A percentile compares a stretch with the other conserved stretches of the same genome.
Evolutionary conservation across 2,113 vertebrate species (phyloP).

Genomic region (Coptodon bakossiorum): DNA sequence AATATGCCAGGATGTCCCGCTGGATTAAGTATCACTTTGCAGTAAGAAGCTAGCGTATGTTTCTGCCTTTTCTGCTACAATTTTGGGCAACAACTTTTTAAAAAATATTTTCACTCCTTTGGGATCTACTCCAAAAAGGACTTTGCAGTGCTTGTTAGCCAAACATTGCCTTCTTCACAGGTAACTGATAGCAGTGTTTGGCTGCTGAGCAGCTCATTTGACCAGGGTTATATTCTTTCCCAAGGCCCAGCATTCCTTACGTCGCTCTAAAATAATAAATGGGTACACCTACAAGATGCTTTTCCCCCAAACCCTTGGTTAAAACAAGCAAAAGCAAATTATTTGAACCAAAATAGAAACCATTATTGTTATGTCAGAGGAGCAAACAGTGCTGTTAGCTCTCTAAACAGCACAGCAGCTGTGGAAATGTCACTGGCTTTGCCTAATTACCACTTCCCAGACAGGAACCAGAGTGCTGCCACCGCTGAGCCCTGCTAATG

Average conservation of each 20-base stretch:
- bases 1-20: background rate
- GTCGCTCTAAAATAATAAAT: background rate
- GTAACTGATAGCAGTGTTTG: background rate
- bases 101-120: background rate
- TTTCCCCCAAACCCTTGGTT: background rate
- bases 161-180: background rate
- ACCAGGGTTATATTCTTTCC: background rate
- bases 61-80: background rate
- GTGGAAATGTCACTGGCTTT: conserved; percentile 7
- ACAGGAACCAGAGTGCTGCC: background rate
- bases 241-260: background rate
- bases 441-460: conserved; percentile 13
- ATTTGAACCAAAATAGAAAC: background rate
- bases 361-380: background rate
- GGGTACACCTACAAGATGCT: background rate
- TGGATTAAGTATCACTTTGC: background rate
- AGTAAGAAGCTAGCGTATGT: background rate
- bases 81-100: background rate
- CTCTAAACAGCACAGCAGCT: background rate
- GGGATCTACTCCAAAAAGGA: background rate
- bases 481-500: background rate
- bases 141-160: background rate
- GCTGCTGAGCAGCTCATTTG: background rate
- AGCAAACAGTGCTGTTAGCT: background rate
- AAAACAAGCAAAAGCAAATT: background rate